phyloP scores from a whole-genome alignment of 2,113 vertebrate genomes.

The Chloebia gouldiae region DNA sequence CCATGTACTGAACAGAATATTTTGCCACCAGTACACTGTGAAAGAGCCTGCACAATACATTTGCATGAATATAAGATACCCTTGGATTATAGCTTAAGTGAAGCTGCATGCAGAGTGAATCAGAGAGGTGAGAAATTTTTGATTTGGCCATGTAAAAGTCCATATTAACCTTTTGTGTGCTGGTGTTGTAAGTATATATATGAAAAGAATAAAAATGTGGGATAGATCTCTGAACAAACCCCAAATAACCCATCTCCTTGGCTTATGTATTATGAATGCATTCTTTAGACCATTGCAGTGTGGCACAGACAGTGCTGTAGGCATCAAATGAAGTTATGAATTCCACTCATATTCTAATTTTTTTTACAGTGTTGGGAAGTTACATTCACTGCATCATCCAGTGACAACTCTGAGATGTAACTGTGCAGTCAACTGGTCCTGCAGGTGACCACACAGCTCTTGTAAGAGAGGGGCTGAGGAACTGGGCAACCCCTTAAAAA shows the following conservation, averaged over 20 bases:
- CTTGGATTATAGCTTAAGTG: background rate
- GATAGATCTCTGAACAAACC: background rate
- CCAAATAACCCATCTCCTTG: background rate
- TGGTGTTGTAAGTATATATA: background rate
- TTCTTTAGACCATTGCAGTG: background rate
- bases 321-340: constrained; percentile 31
- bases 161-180: background rate
- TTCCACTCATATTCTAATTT: background rate
- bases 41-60: background rate
- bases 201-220: background rate
- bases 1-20: background rate
- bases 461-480: background rate
- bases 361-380: background rate
- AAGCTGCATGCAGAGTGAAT: background rate
- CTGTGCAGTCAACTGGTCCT: background rate
- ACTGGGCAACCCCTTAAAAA: background rate
- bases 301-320: background rate
- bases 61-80: background rate
- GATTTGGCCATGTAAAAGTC: background rate
- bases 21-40: background rate
- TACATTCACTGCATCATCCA: background rate
- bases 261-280: background rate
- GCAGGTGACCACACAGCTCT: background rate
- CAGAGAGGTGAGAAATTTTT: background rate
- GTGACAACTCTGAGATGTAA: background rate